Conservation (phyloP, 1,140 invertebrate genomes). For the Arctopsyche grandis region DNA sequence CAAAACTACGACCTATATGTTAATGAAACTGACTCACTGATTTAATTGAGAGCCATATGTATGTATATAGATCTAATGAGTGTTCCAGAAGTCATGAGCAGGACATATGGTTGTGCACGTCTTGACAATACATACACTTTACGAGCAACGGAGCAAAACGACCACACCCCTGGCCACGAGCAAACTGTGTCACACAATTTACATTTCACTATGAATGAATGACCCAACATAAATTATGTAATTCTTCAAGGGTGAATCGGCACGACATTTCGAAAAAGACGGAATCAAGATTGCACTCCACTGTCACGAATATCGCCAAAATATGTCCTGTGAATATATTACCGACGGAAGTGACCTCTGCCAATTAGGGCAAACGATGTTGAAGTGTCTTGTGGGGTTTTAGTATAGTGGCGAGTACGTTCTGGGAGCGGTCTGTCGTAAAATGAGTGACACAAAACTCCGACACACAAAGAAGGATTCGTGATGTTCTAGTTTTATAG, state of each 20-base stretch:
- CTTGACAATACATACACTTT: slow-evolving; percentile 19
- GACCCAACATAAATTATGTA: not conserved
- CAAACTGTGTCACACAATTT: slow-evolving; percentile 25
- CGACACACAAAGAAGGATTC: not conserved
- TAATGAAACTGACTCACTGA: too few species aligned
- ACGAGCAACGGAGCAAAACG: slow-evolving; percentile 21
- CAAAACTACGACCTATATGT: too few species aligned
- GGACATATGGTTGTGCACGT: not conserved
- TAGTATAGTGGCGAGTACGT: not conserved
- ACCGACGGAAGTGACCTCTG: too few species aligned
- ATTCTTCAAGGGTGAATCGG: not conserved
- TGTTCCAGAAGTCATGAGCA: not conserved
- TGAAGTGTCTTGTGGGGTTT: not conserved
- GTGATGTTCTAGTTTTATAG: not conserved
- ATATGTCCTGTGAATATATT: too few species aligned
- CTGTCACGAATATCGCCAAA: not conserved
- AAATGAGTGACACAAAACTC: not conserved
- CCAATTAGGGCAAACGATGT: not conserved
- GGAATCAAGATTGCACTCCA: not conserved
- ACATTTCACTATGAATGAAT: slow-evolving; percentile 9
- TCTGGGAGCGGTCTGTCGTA: slow-evolving; percentile 20
- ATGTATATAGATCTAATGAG: not conserved
- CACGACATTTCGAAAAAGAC: not conserved
- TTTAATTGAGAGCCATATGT: too few species aligned
- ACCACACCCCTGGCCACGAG: not conserved